phyloP scores from a whole-genome alignment of 1,140 invertebrate species.

The Nasonia longicornis region DNA sequence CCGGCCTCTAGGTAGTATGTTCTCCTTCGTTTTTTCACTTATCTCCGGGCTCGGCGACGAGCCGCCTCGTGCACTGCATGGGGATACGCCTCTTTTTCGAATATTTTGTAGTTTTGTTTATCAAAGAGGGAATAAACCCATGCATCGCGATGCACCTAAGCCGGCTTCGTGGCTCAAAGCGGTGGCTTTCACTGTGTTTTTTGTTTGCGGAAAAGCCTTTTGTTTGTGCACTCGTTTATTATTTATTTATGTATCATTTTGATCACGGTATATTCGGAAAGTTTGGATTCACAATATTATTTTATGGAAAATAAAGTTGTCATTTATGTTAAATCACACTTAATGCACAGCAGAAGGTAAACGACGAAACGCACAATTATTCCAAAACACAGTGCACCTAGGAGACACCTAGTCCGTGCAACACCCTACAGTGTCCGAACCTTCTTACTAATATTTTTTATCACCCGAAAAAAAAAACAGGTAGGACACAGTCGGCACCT shows the following conservation, averaged over 20 bases:
- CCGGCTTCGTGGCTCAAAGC: not conserved
- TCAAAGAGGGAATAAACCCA: constrained; percentile 14
- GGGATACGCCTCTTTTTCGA: not conserved
- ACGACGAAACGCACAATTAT: not conserved
- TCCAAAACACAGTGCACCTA: not conserved
- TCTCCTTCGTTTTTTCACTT: constrained; percentile 51
- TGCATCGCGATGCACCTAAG: not conserved
- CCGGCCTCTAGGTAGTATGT: constrained; percentile 82
- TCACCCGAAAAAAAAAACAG: constrained; percentile 45
- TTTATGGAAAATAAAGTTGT: not conserved
- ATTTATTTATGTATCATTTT: not conserved
- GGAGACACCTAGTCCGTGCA: not conserved
- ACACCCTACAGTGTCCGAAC: not conserved
- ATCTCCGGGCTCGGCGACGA: not conserved
- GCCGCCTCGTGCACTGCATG: constrained; percentile 14
- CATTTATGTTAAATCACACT: not conserved
- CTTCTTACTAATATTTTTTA: constrained; percentile 8
- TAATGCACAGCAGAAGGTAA: not conserved
- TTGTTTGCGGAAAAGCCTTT: not conserved
- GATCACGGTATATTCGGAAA: too few relatives aligned
- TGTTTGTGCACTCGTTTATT: too few relatives aligned
- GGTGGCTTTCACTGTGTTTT: not conserved
- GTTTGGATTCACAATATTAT: too few relatives aligned
- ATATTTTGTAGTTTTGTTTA: not conserved
- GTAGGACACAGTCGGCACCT: constrained; percentile 91